Percentiles rank a stretch among this genome's conserved stretches.
Conservation (phyloP, 2,888 invertebrate genomes). For the Apamea anceps region DNA sequence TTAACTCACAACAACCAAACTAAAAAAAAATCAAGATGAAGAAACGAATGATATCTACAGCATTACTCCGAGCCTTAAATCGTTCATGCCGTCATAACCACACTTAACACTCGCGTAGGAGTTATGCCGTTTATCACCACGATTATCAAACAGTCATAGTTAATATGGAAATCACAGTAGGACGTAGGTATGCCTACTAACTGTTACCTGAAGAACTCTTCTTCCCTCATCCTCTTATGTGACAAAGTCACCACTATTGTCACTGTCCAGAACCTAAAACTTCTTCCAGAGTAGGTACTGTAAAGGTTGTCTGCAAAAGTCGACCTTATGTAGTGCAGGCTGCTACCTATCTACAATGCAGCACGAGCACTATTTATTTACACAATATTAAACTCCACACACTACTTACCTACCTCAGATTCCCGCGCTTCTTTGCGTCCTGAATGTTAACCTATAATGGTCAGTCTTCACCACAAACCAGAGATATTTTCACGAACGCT, state of each 20-base stretch:
- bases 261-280: background rate
- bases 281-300: background rate
- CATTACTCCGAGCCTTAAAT: background rate
- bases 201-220: background rate
- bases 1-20: background rate
- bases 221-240: background rate
- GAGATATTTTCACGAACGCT: background rate
- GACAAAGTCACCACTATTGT: background rate
- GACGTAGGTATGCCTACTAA: background rate
- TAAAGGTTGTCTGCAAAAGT: too few relatives aligned
- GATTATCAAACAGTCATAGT: background rate
- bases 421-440: conserved; percentile 14
- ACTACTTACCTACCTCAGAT: background rate
- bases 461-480: background rate
- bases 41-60: background rate
- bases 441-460: background rate
- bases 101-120: background rate
- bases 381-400: too few relatives aligned
- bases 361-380: background rate
- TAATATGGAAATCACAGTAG: background rate
- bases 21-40: background rate
- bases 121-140: background rate
- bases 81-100: background rate
- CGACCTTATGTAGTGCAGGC: too few relatives aligned
- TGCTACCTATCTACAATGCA: background rate